Percentiles rank a stretch among this genome's conserved stretches.
Evolutionary conservation across 2,797 vertebrate species (phyloP).

Genomic region (Pangasius krempfi): DNA sequence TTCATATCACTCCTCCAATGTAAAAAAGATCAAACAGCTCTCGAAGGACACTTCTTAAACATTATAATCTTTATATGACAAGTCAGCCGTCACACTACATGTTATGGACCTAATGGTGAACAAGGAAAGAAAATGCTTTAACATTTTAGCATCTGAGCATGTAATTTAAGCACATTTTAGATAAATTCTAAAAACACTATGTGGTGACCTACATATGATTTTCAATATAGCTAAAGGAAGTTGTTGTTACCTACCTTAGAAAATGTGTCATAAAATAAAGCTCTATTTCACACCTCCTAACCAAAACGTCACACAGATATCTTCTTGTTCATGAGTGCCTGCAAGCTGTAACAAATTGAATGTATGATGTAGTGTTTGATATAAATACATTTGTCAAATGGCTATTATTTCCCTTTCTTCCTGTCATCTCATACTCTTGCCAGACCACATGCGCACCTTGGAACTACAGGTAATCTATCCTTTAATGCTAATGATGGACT

Average conservation of each 20-base stretch:
- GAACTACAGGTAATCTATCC: neutral
- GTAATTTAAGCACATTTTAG: constrained; percentile 11
- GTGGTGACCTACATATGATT: constrained; percentile 9
- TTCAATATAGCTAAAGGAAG: neutral
- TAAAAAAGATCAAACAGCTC: constrained; percentile 20
- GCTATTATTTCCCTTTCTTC: neutral
- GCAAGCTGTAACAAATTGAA: neutral
- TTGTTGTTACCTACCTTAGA: neutral
- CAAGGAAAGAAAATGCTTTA: constrained; percentile 14
- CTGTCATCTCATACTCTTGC: neutral
- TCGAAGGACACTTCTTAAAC: constrained; percentile 7
- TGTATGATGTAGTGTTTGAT: neutral
- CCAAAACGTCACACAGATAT: neutral
- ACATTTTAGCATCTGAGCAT: neutral
- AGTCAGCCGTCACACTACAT: constrained; percentile 1
- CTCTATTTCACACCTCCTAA: neutral
- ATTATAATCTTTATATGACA: constrained; percentile 29
- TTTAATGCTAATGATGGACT: neutral
- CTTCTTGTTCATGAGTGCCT: neutral
- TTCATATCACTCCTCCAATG: constrained; percentile 26
- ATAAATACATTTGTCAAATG: neutral
- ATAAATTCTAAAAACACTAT: neutral
- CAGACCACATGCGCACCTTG: neutral
- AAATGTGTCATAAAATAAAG: neutral
- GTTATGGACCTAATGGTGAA: constrained; percentile 1